Conservation (phyloP, 2,113 vertebrate species). For the Mus pahari region DNA sequence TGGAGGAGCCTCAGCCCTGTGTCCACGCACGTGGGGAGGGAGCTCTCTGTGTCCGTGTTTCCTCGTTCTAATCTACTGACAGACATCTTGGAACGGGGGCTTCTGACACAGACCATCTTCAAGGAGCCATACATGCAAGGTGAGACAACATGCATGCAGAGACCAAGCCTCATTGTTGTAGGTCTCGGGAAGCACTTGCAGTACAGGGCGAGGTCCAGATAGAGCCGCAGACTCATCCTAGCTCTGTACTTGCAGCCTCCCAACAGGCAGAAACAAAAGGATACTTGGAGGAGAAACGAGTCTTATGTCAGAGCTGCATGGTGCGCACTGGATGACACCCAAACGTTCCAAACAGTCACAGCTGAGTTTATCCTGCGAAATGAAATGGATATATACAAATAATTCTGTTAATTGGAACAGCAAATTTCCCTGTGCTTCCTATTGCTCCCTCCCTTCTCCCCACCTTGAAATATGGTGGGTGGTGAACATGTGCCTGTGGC, state of each 20-base stretch:
- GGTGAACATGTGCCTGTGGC: accelerated
- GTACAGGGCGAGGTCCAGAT: neutral
- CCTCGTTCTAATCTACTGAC: neutral
- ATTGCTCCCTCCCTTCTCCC: neutral
- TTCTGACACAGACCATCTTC: neutral
- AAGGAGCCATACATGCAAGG: neutral
- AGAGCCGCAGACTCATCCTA: neutral
- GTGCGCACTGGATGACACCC: slow-evolving; percentile 41
- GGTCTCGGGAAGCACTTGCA: neutral
- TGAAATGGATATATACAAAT: slow-evolving; percentile 61
- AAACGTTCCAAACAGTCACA: slow-evolving; percentile 51
- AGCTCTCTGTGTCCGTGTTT: neutral
- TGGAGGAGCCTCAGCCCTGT: too few relatives aligned
- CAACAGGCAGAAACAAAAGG: neutral
- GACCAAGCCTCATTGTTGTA: neutral
- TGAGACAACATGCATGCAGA: neutral
- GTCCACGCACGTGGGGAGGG: too few relatives aligned
- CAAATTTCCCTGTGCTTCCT: slow-evolving; percentile 16
- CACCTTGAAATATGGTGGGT: neutral
- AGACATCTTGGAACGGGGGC: accelerated
- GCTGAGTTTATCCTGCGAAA: slow-evolving; percentile 45
- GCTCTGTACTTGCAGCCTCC: neutral
- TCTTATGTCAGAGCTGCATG: slow-evolving; percentile 17
- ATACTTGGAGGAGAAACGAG: neutral
- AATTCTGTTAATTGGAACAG: slow-evolving; percentile 54